Conservation (phyloP, 2,888 invertebrate genomes). For the Suillia variegata region DNA sequence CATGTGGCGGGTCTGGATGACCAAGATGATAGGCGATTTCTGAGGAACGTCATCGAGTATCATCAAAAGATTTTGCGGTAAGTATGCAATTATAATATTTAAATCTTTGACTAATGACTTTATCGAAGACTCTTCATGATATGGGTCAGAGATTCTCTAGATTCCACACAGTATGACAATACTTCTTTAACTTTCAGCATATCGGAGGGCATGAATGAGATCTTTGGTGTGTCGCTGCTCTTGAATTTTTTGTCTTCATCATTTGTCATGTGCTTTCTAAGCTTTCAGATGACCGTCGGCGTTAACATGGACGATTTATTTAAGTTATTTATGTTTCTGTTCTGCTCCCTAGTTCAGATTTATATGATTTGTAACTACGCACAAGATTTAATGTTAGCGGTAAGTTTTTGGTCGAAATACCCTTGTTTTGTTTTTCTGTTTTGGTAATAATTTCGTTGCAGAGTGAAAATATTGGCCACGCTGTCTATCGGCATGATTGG, state of each 20-base stretch:
- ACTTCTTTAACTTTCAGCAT: neutral
- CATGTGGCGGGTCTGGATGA: conserved; percentile 30
- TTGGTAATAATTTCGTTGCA: conserved; percentile 19
- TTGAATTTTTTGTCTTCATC: conserved; percentile 51
- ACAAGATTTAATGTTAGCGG: conserved; percentile 28
- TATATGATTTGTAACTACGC: conserved; percentile 34
- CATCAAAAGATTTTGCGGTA: conserved; percentile 42
- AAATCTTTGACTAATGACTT: neutral
- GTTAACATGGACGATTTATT: conserved; percentile 38
- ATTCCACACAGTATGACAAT: too few species aligned
- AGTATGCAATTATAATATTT: conserved; percentile 5
- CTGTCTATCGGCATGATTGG: conserved; percentile 53
- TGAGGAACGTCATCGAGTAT: conserved; percentile 36
- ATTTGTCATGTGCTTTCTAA: conserved; percentile 53
- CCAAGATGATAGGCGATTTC: conserved; percentile 22
- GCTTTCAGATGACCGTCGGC: conserved; percentile 52
- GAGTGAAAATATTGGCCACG: conserved; percentile 47
- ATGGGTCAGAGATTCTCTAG: too few species aligned
- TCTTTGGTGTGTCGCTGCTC: conserved; percentile 50
- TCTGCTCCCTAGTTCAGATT: conserved; percentile 41
- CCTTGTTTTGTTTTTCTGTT: too few species aligned
- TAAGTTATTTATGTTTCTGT: conserved; percentile 46
- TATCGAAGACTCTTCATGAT: too few species aligned
- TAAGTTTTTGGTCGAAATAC: conserved; percentile 14
- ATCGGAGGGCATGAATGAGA: conserved; percentile 8